Conservation (phyloP, 2,797 vertebrate species). For the Sebastes reedi region DNA sequence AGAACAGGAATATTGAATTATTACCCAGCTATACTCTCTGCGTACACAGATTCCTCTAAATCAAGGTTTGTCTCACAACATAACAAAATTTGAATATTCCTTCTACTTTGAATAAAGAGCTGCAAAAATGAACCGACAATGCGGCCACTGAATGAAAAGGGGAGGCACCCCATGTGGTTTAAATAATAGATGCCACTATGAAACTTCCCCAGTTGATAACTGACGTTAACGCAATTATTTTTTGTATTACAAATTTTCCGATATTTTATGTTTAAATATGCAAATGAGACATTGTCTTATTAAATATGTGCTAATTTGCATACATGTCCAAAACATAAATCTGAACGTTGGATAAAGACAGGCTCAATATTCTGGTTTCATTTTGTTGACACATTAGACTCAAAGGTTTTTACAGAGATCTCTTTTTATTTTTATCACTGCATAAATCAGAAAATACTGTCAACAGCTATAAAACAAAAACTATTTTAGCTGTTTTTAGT, state of each 20-base stretch:
- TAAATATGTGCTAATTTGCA: too few relatives aligned
- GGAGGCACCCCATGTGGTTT: too few relatives aligned
- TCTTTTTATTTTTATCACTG: too few relatives aligned
- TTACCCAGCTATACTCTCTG: background rate
- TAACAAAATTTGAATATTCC: background rate
- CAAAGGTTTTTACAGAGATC: too few relatives aligned
- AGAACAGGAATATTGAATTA: background rate
- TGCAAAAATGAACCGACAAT: background rate
- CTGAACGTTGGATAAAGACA: background rate
- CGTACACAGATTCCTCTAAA: background rate
- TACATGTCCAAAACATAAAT: background rate
- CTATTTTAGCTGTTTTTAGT: too few relatives aligned
- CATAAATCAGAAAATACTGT: too few relatives aligned
- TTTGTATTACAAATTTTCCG: background rate
- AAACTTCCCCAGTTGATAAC: too few relatives aligned
- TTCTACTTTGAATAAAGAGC: background rate
- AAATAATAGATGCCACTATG: too few relatives aligned
- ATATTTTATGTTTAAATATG: too few relatives aligned
- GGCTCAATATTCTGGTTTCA: background rate
- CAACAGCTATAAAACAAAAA: too few relatives aligned
- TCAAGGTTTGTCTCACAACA: background rate
- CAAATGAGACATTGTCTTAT: background rate
- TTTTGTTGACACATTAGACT: too few relatives aligned
- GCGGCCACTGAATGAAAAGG: background rate
- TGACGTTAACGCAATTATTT: background rate